Evolutionary conservation across 1,140 invertebrate species (phyloP), one percentile per base, ranked within the genome.

Genomic region (Thereuonema tuberculata): DNA sequence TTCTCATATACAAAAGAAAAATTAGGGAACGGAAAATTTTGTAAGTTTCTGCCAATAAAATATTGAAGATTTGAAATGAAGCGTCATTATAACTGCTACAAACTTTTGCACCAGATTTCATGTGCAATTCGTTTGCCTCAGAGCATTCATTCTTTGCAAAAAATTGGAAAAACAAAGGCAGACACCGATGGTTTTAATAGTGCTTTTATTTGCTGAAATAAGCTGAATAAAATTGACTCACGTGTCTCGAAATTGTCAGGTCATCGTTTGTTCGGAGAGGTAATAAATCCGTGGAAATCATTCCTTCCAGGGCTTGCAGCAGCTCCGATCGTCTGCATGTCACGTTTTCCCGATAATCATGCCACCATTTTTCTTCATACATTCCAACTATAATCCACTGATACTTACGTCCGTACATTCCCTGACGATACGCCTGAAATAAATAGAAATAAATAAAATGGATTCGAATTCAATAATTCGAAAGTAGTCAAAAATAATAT

Each of bases 311-410:
- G 0, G 93, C 90, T 1, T 82, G 76, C 50, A 83, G 76, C 0
- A 98, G 75, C 67, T 97, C 83, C 2, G 82, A 75, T 1, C 81
- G 75, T 0, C 83, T 82, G 71, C 94, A 98, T 3, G 78, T 50
- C 28, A 58, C 12, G 5, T 14, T 15, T 2, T 2, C 2, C 43
- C 74, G 72, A 5, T 76, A 75, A 5, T 72, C 61, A 56, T 72
- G 68, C 71, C 81, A 80, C 93, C 92, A 96, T 80, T 86, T 85
- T 24, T 84, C 77, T 28, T 82, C 79, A 59, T 79, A 79, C 80
- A 82, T 91, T 0, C 91, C 93, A 74, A 93, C 86, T 9, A 99
- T 87, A 1, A 98, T 82, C 96, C 96, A 99, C 67, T 97, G 92
- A 76, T 97, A 97, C 61, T 91, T 87, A 1, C 87, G 76, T 0